A percentile compares a stretch with the other conserved stretches of the same genome.
Evolutionary conservation across 2,888 invertebrate genomes (phyloP).

Genomic region (Coleophora flavipennella): DNA sequence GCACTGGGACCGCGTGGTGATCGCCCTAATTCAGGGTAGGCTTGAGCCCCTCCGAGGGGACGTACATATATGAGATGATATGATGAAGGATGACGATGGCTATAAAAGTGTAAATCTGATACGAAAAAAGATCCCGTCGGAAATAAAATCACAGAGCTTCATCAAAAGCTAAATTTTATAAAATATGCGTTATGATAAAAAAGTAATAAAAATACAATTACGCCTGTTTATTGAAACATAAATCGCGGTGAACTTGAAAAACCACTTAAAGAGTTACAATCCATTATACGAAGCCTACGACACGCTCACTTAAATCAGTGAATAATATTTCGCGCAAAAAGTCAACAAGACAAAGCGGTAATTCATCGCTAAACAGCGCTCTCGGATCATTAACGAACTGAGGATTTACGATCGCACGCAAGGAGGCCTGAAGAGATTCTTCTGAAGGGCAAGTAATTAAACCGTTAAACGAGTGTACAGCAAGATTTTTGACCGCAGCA

Average conservation of each 20-base stretch:
- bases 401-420: conserved; percentile 66
- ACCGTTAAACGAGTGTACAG: conserved; percentile 68
- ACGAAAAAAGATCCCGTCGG: conserved; percentile 14
- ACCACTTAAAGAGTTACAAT: conserved; percentile 55
- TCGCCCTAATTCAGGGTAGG: too few species aligned
- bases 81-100: too few species aligned
- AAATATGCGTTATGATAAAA: conserved; percentile 38
- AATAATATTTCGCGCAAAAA: conserved; percentile 52
- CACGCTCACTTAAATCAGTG: conserved; percentile 47
- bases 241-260: conserved; percentile 57
- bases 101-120: conserved; percentile 1
- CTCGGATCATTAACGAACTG: conserved; percentile 59
- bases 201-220: conserved; percentile 41
- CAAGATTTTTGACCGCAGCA: conserved; percentile 55
- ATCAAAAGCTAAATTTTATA: conserved; percentile 30
- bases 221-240: conserved; percentile 54
- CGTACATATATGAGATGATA: too few species aligned
- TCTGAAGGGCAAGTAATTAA: conserved; percentile 65
- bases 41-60: too few species aligned
- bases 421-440: conserved; percentile 30
- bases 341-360: conserved; percentile 57
- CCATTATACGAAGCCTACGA: conserved; percentile 55
- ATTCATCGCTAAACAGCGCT: conserved; percentile 55
- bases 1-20: too few species aligned
- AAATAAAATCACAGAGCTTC: conserved; percentile 23